Base-by-base conservation (phyloP, 2,113 vertebrate species). In the Rhineura floridana region DNA sequence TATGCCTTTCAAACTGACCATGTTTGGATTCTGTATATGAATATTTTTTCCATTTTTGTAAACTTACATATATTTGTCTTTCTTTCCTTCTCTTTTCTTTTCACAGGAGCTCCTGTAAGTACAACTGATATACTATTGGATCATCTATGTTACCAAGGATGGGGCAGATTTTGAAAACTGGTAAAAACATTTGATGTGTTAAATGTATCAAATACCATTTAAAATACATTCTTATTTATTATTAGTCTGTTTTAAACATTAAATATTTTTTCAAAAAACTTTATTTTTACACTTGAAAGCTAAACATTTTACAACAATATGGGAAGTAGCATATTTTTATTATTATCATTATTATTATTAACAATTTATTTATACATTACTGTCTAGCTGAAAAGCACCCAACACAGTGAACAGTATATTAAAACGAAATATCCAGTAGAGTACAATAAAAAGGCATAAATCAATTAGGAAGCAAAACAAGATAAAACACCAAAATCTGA, bases 101-200 rank as follows among this genome's bases (percentile, higher is more conserved):
- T 80, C 87, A 89, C 95, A 99, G 99, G 99, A 97, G 98, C 98
- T 97, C 98, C 98, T 97, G 99, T 99, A 99, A 99, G 98, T 99
- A 99, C 89, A 75, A 79, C 89, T 94, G 93, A 90, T 89, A 89
- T 85, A 83, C 92, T 95, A 63, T 89, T 89, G 86, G 62, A 91
- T 95, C 87, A 93, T 96, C 91, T 92, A 44, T 65, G 12, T 91
- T 91, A 83, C 93, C 78, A 90, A 95, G 87, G 93, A 95, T 95
- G 90, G 95, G 88, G 91, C 92, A 95, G 84, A 92, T 92, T 90
- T 94, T 94, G 93, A 95, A 88, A 94, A 77, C 89, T 86, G 89
- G 33, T 90, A 91, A 87, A 94, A 48, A 89, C 86, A 8, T 87
- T 81, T 84, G 90, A 89, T 62, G 0, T 87, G 55, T 88, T 91